Percentiles rank a stretch among this genome's conserved stretches.
These are phyloP conservation scores for Hemibagrus wyckioides DNA, from an alignment of 2,113 vertebrate genomes.

Conservation along the genomic window DNA sequence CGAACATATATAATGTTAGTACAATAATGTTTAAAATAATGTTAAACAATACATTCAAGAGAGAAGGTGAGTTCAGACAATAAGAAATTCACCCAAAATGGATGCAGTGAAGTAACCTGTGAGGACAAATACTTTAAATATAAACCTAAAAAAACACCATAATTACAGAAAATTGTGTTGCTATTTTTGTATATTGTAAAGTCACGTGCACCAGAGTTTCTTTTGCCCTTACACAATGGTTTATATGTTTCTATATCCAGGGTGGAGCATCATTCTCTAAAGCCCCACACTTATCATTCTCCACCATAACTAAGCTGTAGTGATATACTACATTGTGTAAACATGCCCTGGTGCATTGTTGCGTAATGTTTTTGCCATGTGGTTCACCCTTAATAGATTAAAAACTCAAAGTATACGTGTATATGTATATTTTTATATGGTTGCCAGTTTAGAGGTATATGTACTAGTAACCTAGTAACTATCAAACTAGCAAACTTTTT, in stretches of 20 bases:
- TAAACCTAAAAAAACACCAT: not conserved
- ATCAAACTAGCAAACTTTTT: not conserved
- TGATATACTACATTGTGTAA: not conserved
- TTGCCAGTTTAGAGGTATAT: not conserved
- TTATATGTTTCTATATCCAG: not conserved
- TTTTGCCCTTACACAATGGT: not conserved
- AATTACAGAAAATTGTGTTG: not conserved
- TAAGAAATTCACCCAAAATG: not conserved
- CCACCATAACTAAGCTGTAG: not conserved
- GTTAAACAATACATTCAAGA: not conserved
- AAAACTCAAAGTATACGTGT: not conserved
- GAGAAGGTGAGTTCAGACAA: not conserved
- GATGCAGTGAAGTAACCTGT: not conserved
- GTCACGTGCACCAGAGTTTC: not conserved
- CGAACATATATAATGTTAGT: not conserved
- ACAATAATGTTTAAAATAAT: not conserved
- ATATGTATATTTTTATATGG: not conserved
- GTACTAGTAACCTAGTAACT: not conserved
- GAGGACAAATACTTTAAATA: not conserved
- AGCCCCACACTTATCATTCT: not conserved
- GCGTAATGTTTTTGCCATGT: not conserved
- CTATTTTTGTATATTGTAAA: not conserved
- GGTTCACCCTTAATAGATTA: not conserved
- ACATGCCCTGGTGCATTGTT: not conserved
- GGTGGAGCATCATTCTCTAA: not conserved